These are phyloP conservation scores for Chelonia mydas DNA, from an alignment of 2,797 vertebrate species.

Conservation along the genomic window DNA sequence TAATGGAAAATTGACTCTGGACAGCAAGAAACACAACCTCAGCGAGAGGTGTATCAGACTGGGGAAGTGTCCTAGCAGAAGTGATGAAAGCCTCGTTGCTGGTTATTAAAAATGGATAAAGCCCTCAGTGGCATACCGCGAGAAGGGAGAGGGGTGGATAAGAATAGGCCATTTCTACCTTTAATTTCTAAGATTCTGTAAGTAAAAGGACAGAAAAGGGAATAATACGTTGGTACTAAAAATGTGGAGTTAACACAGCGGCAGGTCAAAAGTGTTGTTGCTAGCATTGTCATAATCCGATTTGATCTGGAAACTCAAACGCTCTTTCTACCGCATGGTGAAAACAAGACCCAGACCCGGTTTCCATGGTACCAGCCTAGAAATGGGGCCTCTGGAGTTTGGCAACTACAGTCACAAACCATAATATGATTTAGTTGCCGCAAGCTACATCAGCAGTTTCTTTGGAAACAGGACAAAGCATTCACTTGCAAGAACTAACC, in stretches of 20 bases:
- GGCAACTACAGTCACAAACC: not conserved
- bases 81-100: not conserved
- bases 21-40: not conserved
- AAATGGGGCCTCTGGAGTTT: slow-evolving; percentile 2
- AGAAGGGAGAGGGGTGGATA: not conserved
- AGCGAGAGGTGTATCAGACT: not conserved
- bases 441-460: not conserved
- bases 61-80: not conserved
- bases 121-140: fast-evolving
- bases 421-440: not conserved
- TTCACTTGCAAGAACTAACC: not conserved
- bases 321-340: not conserved
- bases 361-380: not conserved
- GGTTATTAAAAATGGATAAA: not conserved
- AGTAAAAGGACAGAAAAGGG: not conserved
- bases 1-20: not conserved
- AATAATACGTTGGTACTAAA: not conserved
- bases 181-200: too few relatives aligned
- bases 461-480: not conserved
- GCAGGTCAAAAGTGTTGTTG: not conserved
- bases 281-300: fast-evolving
- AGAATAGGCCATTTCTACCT: not conserved
- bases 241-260: not conserved
- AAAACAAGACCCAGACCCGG: not conserved
- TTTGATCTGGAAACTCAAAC: not conserved